Percentiles rank a stretch among this genome's conserved stretches.
These are phyloP conservation scores for Drosophila mimetica DNA, from an alignment of 2,888 invertebrate genomes.

Conservation along the genomic window DNA sequence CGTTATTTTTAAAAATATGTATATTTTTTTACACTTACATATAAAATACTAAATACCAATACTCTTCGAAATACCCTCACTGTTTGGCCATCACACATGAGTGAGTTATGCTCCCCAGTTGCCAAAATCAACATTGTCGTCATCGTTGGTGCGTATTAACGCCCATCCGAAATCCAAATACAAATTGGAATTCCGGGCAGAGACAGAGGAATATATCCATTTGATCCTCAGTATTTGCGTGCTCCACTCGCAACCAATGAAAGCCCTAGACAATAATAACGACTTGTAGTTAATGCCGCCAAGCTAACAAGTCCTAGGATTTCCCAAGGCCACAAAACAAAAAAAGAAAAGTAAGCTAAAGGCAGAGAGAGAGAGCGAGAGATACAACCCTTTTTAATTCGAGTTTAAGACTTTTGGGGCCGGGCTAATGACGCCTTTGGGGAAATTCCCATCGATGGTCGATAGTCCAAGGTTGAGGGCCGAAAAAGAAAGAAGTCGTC, in stretches of 20 bases:
- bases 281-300: slow-evolving; percentile 70
- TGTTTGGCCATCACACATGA: slow-evolving; percentile 70
- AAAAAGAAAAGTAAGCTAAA: background rate
- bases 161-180: slow-evolving; percentile 56
- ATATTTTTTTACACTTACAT: too few relatives aligned
- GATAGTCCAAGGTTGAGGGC: slow-evolving; percentile 15
- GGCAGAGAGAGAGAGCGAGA: background rate
- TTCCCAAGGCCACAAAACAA: slow-evolving; percentile 26
- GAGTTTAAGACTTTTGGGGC: slow-evolving; percentile 33
- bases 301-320: slow-evolving; percentile 49
- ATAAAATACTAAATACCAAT: too few relatives aligned
- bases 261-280: slow-evolving; percentile 75
- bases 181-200: slow-evolving; percentile 68
- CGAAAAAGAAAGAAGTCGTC: slow-evolving; percentile 17
- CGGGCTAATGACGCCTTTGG: slow-evolving; percentile 68
- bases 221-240: background rate
- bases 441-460: slow-evolving; percentile 41
- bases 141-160: slow-evolving; percentile 52
- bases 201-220: background rate
- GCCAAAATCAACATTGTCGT: slow-evolving; percentile 28
- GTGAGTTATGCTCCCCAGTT: slow-evolving; percentile 42
- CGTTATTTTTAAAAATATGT: background rate
- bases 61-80: slow-evolving; percentile 36
- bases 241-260: slow-evolving; percentile 28
- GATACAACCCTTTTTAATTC: slow-evolving; percentile 44